Evolutionary conservation across 2,113 vertebrate species (phyloP), one percentile per base, ranked within the genome.

Genomic region (Stegastes partitus): DNA sequence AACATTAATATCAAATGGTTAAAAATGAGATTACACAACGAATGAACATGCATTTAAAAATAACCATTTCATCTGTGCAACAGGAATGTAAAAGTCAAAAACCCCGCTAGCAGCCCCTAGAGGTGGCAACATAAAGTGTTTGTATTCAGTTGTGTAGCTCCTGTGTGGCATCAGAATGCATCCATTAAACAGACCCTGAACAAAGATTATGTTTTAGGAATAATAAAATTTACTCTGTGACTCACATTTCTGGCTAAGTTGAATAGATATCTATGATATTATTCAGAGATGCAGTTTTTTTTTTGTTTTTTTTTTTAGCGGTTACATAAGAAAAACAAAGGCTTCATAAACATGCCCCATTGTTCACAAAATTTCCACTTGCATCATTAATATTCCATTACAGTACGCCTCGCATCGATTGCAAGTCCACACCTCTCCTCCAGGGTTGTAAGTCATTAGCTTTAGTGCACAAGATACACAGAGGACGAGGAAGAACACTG

Each of bases 331-430:
- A 31, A 59, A 58, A 54, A 54, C 51, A 54, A 25, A 26, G 1
- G 39, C 18, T 64, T 59, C 12, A 16, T 28, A 34, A 28, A 11
- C 14, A 15, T 21, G 9, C 21, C 44, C 18, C 14, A 11, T 5
- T 56, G 22, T 22, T 42, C 11, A 58, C 15, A 23, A 45, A 28
- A 7, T 50, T 12, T 61, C 19, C 14, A 55, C 31, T 34, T 49
- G 14, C 39, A 65, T 74, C 26, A 65, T 69, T 76, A 10, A 61
- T 47, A 63, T 77, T 77, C 25, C 2, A 39, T 10, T 11, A 54
- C 28, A 57, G 25, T 28, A 5, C 47, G 6, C 9, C 3, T 6
- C 12, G 47, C 23, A 74, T 74, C 39, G 56, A 86, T 59, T 68
- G n/a, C 2, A 54, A 42, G 47, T 58, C 47, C 44, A 56, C 18